Evolutionary conservation across 1,140 invertebrate genomes (phyloP), one percentile per base, ranked within the genome.

Genomic region (Diorhabda sublineata): DNA sequence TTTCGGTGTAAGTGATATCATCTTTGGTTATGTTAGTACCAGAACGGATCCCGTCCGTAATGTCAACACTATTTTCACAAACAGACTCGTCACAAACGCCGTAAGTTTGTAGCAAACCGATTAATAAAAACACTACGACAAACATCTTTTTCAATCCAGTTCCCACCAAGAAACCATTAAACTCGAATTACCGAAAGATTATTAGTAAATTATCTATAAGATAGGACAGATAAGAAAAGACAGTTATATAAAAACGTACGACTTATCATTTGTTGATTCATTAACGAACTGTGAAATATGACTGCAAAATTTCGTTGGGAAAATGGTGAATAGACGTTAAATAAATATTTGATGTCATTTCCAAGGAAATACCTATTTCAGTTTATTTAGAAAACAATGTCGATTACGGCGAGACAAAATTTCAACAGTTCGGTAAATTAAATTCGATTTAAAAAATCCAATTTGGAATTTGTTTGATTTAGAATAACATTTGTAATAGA

Each of bases 1-100:
- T 58, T 58, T 63, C 57, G 3, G 63, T 64, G 61, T 69, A 75
- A 7, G 42, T 63, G 5, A 74, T 7, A 42, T 58, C 61, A 58
- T 75, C 67, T 62, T 70, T 70, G 41, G 67, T 66, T 56, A 75
- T 75, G 52, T 68, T 62, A 8, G 61, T 58, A 56, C 67, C 69
- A 5, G 42, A 5, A 63, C 11, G 45, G 47, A 58, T 11, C 5
- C 74, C 74, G 56, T 73, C 66, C 4, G 67, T 63, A 52, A 75
- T 69, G 59, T 75, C 68, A 5, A 70, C 63, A 7, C 41, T 65
- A 9, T 63, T 41, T 3, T 65, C 11, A 58, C 67, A 74, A 44
- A 9, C 59, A 44, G 58, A 7, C 5, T 44, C 65, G 3, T 43
- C 41, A 52, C 6, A 52, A 4, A 52, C 47, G 2, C 2, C n/a